Percentiles rank a stretch among this genome's conserved stretches.
phyloP scores from a whole-genome alignment of 2,113 vertebrate species.

The Coracopsis vasa region DNA sequence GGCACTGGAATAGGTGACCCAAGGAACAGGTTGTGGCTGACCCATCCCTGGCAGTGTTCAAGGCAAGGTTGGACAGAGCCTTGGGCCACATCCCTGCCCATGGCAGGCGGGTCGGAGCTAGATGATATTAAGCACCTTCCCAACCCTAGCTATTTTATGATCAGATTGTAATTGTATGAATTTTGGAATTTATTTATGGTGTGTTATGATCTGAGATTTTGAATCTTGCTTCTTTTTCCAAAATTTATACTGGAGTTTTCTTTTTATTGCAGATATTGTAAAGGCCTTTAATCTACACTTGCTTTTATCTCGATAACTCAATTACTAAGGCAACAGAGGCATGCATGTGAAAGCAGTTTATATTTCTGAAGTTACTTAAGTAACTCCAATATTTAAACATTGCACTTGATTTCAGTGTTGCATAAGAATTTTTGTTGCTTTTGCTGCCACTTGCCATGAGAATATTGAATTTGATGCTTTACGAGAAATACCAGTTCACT shows the following conservation, averaged over 20 bases:
- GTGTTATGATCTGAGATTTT: not conserved
- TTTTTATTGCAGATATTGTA: not conserved
- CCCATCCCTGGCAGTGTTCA: not conserved
- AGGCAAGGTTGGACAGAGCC: not conserved
- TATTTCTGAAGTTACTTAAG: not conserved
- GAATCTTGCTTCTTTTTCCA: not conserved
- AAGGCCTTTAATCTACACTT: not conserved
- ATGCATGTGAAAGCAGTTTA: not conserved
- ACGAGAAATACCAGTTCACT: not conserved
- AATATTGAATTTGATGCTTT: not conserved
- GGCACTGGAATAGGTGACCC: not conserved
- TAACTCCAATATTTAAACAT: not conserved
- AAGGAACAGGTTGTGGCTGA: not conserved
- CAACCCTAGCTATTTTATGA: not conserved
- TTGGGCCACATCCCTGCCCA: not conserved
- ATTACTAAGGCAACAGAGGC: not conserved
- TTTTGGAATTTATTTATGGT: not conserved
- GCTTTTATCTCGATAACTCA: not conserved
- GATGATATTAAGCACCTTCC: not conserved
- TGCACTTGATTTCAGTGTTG: not conserved
- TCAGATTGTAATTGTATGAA: not conserved
- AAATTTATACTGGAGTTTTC: not conserved
- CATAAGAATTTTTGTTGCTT: not conserved
- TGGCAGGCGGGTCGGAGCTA: not conserved
- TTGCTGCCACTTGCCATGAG: not conserved